These are phyloP conservation scores for Perithous albicinctus DNA, from an alignment of 2,888 invertebrate species.

Conservation along the genomic window DNA sequence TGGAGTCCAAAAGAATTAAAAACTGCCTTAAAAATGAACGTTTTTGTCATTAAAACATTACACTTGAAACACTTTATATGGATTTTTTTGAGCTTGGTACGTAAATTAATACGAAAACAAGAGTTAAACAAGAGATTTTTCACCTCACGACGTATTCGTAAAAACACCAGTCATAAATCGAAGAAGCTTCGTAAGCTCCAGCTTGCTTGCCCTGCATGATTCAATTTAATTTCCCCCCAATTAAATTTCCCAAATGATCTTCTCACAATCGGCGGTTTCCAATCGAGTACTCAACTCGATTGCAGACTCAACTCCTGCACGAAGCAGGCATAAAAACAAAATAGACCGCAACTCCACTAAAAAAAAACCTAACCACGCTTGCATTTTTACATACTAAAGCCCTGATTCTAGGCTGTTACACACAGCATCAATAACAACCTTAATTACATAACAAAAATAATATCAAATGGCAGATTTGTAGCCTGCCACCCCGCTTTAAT, in stretches of 20 bases:
- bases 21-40: too few species aligned
- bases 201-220: conserved; percentile 32
- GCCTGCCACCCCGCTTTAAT: background rate
- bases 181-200: conserved; percentile 44
- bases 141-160: conserved; percentile 2
- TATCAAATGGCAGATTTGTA: background rate
- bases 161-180: conserved; percentile 10
- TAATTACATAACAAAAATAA: background rate
- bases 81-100: background rate
- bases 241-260: too few species aligned
- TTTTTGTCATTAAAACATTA: background rate
- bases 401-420: background rate
- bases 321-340: background rate
- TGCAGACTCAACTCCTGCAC: background rate
- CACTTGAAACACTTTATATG: background rate
- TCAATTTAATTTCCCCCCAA: background rate
- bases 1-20: too few species aligned
- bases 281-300: too few species aligned
- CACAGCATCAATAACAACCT: background rate
- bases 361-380: background rate
- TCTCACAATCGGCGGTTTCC: background rate
- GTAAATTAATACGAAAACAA: background rate
- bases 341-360: background rate
- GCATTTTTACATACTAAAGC: background rate
- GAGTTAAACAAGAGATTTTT: background rate